Conservation (phyloP, 2,797 vertebrate species). For the Xenentodon cancila region DNA sequence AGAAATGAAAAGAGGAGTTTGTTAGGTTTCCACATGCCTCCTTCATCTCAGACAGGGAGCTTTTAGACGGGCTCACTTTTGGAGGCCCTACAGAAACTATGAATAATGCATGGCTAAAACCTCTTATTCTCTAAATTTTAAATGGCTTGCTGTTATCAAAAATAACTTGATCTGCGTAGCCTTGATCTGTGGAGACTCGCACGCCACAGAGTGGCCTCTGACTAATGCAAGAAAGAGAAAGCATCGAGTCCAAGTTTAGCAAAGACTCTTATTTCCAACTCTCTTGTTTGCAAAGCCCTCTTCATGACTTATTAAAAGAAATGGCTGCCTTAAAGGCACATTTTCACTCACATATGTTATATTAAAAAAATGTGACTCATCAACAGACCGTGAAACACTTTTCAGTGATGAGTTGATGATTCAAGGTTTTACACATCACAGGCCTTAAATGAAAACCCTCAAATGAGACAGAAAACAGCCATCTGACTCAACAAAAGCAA, state of each 20-base stretch:
- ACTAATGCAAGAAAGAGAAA: conserved; percentile 2
- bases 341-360: conserved; percentile 1
- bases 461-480: conserved; percentile 19
- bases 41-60: conserved; percentile 28
- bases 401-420: neutral
- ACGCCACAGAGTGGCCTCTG: conserved; percentile 55
- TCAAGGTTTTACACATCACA: conserved; percentile 2
- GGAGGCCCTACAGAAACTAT: conserved; percentile 61
- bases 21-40: conserved; percentile 27
- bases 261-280: neutral
- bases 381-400: neutral
- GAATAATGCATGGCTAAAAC: conserved; percentile 74
- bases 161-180: conserved; percentile 66
- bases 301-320: neutral
- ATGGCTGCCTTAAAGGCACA: neutral
- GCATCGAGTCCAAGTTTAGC: conserved; percentile 7
- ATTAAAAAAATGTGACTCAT: conserved; percentile 8
- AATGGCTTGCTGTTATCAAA: conserved; percentile 73
- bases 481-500: conserved; percentile 33
- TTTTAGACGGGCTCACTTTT: conserved; percentile 50
- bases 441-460: neutral
- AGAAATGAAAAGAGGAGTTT: conserved; percentile 16
- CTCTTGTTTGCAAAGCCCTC: neutral
- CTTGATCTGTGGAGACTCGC: conserved; percentile 37
- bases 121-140: conserved; percentile 82